A percentile compares a stretch with the other conserved stretches of the same genome.
Conservation (phyloP, 1,140 invertebrate genomes). For the Sitophilus oryzae region DNA sequence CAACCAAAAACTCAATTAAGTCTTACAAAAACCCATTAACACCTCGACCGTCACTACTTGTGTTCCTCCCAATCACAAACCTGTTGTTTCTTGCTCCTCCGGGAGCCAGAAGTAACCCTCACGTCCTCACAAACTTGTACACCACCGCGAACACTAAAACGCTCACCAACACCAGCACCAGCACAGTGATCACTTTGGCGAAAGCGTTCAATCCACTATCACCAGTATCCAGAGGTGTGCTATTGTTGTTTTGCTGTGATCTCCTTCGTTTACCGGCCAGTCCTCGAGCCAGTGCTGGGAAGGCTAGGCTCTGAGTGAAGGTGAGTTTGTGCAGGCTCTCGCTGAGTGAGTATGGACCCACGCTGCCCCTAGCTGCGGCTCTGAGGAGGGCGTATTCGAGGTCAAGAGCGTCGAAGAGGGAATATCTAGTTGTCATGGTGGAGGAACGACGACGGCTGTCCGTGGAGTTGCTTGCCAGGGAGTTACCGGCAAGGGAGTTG, state of each 20-base stretch:
- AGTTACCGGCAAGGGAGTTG: conserved; percentile 37
- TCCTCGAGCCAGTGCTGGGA: conserved; percentile 64
- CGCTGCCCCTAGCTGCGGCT: conserved; percentile 61
- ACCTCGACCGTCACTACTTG: neutral
- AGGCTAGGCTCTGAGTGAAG: conserved; percentile 68
- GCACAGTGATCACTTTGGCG: conserved; percentile 64
- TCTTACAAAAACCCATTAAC: neutral
- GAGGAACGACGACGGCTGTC: conserved; percentile 45
- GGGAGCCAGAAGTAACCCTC: conserved; percentile 67
- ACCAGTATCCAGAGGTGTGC: conserved; percentile 51
- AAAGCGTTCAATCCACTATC: conserved; percentile 63
- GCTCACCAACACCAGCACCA: conserved; percentile 63
- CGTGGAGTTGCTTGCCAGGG: conserved; percentile 45
- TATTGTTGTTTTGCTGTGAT: conserved; percentile 48
- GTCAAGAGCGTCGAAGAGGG: conserved; percentile 64
- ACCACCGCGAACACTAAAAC: conserved; percentile 69
- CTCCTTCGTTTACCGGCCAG: conserved; percentile 58
- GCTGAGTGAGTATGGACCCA: conserved; percentile 65
- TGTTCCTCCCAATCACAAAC: conserved; percentile 28
- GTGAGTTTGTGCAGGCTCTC: conserved; percentile 69
- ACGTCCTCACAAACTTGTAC: conserved; percentile 69
- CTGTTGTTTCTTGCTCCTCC: conserved; percentile 33
- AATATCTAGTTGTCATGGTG: conserved; percentile 51
- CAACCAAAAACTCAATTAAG: no score
- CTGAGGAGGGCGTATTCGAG: conserved; percentile 62